Conservation (phyloP, 2,888 invertebrate species). For the Sarcophaga subvicina region DNA sequence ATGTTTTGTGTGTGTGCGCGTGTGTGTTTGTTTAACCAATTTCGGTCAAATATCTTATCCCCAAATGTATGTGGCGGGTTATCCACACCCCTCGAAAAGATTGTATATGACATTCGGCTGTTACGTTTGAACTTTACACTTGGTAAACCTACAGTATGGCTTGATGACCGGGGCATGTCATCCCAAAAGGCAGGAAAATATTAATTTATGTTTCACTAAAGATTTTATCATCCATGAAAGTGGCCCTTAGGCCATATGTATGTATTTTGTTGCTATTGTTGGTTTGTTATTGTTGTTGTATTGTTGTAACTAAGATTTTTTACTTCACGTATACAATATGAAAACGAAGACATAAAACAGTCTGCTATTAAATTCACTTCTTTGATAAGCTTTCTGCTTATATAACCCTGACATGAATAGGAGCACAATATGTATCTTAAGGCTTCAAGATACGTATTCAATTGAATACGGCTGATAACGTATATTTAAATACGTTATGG, state of each 20-base stretch:
- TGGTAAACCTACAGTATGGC: constrained; percentile 26
- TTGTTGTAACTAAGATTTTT: neutral
- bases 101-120: constrained; percentile 7
- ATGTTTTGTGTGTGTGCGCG: too few relatives aligned
- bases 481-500: neutral
- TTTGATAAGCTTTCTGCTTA: constrained; percentile 3
- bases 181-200: constrained; percentile 64
- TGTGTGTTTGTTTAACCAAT: too few relatives aligned
- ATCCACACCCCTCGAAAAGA: neutral
- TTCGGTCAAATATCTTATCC: constrained; percentile 23
- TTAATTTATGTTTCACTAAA: constrained; percentile 72
- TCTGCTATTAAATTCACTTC: neutral
- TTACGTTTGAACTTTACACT: constrained; percentile 53
- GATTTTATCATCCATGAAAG: constrained; percentile 72
- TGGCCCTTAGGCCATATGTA: constrained; percentile 51
- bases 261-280: too few relatives aligned
- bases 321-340: neutral
- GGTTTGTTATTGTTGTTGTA: constrained; percentile 15
- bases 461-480: neutral
- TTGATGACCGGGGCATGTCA: constrained; percentile 42
- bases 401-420: neutral
- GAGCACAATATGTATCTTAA: neutral
- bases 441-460: neutral
- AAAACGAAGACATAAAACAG: neutral
- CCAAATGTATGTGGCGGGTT: neutral